Base-by-base conservation (phyloP, 1,140 invertebrate genomes). In the Polypedilum pembai region DNA sequence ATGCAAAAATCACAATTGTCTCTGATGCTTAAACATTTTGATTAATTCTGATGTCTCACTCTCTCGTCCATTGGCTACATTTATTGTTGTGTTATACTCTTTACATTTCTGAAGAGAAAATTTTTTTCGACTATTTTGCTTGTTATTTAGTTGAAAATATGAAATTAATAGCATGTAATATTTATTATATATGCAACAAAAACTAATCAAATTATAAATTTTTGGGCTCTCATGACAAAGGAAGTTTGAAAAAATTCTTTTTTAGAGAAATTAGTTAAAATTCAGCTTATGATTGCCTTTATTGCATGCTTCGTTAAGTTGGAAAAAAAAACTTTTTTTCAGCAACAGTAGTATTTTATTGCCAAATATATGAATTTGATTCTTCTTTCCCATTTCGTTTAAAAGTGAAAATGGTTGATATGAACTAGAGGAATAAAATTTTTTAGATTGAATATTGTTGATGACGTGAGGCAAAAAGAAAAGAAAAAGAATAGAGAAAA, bases 1-100 rank as follows among this genome's bases (percentile, higher is more conserved):
- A 69, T 69, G 65, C 45, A 56, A 56, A 56, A 56, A 56, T 56
- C 45, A 56, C 45, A 56, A 56, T 56, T 56, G 45, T 56, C 45
- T 56, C 45, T 56, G 45, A 56, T 56, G 45, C 15, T 56, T 56
- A 56, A 56, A 56, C 45, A 56, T 56, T 56, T 56, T 56, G 45
- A 56, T 56, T 56, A 56, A 56, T 56, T 56, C n/a, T 56, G 45
- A 56, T 56, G n/a, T 56, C 45, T n/a, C 12, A 56, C 12, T 56
- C 45, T n/a, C n/a, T n/a, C 12, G 45, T 56, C n/a, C 24, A 33
- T 56, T 56, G 45, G 45, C 45, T 56, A 56, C 15, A 15, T 15
- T 56, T 4, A n/a, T 56, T 56, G 12, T 56, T 56, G 8, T 56
- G n/a, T 15, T 7, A n/a, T n/a, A n/a, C n/a, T n/a, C n/a, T n/a